Evolutionary conservation across 2,888 invertebrate genomes (phyloP).

Genomic region (Chirona hameri): DNA sequence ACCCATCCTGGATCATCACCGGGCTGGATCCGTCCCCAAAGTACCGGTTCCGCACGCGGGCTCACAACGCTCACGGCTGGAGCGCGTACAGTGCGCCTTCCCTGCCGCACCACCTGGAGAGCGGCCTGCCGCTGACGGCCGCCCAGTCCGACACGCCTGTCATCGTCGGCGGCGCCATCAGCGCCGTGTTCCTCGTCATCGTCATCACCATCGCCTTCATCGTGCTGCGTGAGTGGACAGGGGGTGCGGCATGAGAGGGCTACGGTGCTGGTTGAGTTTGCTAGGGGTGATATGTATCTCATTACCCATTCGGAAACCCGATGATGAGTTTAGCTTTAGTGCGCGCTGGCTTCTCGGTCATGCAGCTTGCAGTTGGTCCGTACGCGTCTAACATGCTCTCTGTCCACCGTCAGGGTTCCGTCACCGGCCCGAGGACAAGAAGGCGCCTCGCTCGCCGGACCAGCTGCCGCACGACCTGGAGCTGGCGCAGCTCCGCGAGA

Average conservation of each 20-base stretch:
- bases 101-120: slow-evolving; percentile 35
- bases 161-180: slow-evolving; percentile 39
- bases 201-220: slow-evolving; percentile 34
- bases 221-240: slow-evolving; percentile 34
- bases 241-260: background rate
- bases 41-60: slow-evolving; percentile 3
- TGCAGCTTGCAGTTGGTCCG: too few relatives aligned
- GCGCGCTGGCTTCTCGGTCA: too few relatives aligned
- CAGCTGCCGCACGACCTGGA: slow-evolving; percentile 59
- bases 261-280: too few relatives aligned
- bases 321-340: too few relatives aligned
- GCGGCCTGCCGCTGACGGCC: slow-evolving; percentile 38
- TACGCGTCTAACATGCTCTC: too few relatives aligned
- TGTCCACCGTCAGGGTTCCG: slow-evolving; percentile 12
- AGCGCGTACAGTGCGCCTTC: slow-evolving; percentile 8
- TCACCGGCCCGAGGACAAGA: slow-evolving; percentile 35
- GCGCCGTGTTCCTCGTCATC: slow-evolving; percentile 37
- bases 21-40: background rate
- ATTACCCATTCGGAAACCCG: too few relatives aligned
- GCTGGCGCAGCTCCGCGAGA: slow-evolving; percentile 76
- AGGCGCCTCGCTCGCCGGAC: slow-evolving; percentile 34
- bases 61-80: slow-evolving; percentile 22
- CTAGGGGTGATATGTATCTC: too few relatives aligned
- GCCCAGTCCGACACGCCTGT: slow-evolving; percentile 40
- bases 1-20: background rate